Evolutionary conservation across 2,888 invertebrate species (phyloP), one percentile per base, ranked within the genome.

Genomic region (Agriopis aurantiaria): DNA sequence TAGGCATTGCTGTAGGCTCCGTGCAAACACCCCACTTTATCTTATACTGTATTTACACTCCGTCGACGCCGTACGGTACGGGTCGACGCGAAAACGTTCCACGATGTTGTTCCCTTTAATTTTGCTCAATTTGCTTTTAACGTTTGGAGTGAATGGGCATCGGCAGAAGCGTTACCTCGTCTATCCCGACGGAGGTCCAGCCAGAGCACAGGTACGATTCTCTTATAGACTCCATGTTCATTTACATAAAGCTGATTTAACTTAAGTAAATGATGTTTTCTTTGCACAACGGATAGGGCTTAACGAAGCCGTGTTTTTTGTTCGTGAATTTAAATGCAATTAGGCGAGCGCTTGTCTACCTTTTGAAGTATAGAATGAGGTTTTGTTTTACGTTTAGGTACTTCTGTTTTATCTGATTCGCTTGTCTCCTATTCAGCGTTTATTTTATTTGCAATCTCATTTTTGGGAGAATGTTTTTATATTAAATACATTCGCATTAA

Each of bases 161-260:
- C 88, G 96, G 72, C 91, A 95, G 71, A 95, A 90, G 78, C 88
- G 96, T 69, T 95, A 94, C 79, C 89, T 96, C 62, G 91, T 96
- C n/a, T 96, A 95, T 82, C 95, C 95, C 9, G 93, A 95, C 75
- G 96, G 95, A 55, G 93, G 95, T 7, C 95, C 95, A 1, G 95
- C 95, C 62, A 91, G 95, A 89, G 91, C 96, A 56, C 95, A 96
- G 94, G 96, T 96, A 93, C 81, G 59, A 83, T 79, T 80, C 74
- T 70, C 75, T 73, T 78, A 76, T 75, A 61, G 17, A 69, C 72
- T 76, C 10, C 58, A 67, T 63, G 69, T 57, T 88, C 89, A 90
- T 91, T 89, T 88, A 87, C 87, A 85, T 86, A 85, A 83, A 81
- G 84, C 85, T 88, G 89, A 91, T 92, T 91, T 86, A 67, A 63